Evolutionary conservation across 2,888 invertebrate genomes (phyloP), one percentile per base, ranked within the genome.

Genomic region (Spodoptera picta): DNA sequence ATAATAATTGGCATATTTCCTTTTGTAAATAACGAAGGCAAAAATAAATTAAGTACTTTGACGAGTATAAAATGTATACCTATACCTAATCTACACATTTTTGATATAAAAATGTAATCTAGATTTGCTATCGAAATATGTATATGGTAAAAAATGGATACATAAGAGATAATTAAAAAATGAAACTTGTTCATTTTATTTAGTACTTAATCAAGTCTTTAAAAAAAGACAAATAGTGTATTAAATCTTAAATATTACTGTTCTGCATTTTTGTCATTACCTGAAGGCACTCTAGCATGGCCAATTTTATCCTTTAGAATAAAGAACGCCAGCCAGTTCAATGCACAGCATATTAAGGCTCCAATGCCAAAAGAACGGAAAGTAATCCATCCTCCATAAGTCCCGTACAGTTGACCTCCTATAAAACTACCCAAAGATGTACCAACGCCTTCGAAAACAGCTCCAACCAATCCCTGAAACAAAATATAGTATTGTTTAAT

Each of bases 391-490:
- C 97, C 97, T 0, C 96, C 96, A 60, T 96, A 95, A 0, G 85
- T 81, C n/a, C 95, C 92, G 81, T 97, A 96, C 43, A 97, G 86
- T 6, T 95, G 86, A 0, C 98, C 98, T n/a, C 97, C 98, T 55
- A 98, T 89, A 11, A 97, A 95, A 84, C 97, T 98, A 44, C 98
- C 98, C 11, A 96, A 85, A 0, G 98, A 97, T 0, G 97, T 97
- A 14, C 98, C 98, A 12, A 98, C 94, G 14, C 98, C 98, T 92
- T 98, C 98, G 85, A 98, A 98, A 51, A 98, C 95, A 3, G 97
- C 98, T 12, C 98, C 98, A 41, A 98, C 97, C 47, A 98, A 91
- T 58, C 98, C 98, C 96, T 97, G 90, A 43, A 93, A 92, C 14
- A 52, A 19, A 53, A 7, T 5, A 36, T 9, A 36, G 36, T 36